Evolutionary conservation across 2,888 invertebrate species (phyloP).

Genomic region (Helicoverpa assulta): DNA sequence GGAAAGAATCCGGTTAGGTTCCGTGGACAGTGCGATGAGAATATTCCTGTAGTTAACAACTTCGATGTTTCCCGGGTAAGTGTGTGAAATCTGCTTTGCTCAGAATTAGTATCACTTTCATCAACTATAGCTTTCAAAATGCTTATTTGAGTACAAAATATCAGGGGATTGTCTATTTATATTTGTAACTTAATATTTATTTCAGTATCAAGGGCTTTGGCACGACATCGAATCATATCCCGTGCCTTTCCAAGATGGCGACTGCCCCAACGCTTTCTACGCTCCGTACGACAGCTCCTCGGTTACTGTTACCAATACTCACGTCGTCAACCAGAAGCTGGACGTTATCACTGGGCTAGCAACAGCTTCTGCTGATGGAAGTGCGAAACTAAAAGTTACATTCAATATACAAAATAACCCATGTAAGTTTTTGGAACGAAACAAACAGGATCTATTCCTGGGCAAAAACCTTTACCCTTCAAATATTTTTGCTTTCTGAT

Average conservation of each 20-base stretch:
- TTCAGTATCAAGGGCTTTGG: slow-evolving; percentile 73
- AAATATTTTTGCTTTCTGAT: background rate
- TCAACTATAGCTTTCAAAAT: background rate
- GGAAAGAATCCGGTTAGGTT: slow-evolving; percentile 40
- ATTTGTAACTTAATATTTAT: slow-evolving; percentile 6
- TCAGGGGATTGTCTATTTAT: background rate
- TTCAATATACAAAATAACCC: slow-evolving; percentile 85
- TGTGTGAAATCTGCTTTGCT: background rate
- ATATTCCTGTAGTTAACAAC: slow-evolving; percentile 41
- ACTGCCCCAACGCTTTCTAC: slow-evolving; percentile 73
- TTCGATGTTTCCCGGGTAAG: slow-evolving; percentile 58
- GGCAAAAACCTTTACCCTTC: background rate
- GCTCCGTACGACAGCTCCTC: slow-evolving; percentile 43
- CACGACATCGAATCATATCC: slow-evolving; percentile 74
- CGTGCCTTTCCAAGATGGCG: slow-evolving; percentile 69
- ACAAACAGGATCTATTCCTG: background rate
- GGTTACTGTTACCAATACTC: slow-evolving; percentile 64
- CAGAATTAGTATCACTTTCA: background rate
- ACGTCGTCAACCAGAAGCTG: slow-evolving; percentile 68
- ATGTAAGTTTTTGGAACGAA: slow-evolving; percentile 23
- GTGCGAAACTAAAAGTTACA: slow-evolving; percentile 91
- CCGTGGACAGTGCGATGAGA: slow-evolving; percentile 55
- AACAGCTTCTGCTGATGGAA: slow-evolving; percentile 83
- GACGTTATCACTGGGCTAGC: slow-evolving; percentile 68
- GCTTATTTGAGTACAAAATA: background rate